Conservation (phyloP, 2,888 invertebrate species). For the Melinaea marsaeus region DNA sequence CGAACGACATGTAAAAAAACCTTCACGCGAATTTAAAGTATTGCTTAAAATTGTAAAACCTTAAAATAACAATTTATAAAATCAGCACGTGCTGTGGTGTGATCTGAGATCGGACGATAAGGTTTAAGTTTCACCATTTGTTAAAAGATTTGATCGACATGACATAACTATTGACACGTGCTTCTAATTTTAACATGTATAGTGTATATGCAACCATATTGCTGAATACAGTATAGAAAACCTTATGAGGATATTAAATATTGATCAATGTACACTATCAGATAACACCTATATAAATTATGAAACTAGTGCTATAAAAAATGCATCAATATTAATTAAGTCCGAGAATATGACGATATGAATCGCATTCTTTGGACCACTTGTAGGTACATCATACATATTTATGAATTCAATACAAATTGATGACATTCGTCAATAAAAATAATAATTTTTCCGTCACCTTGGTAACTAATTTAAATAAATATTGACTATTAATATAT, state of each 20-base stretch:
- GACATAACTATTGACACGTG: too few relatives aligned
- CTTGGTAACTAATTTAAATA: background rate
- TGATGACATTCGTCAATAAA: constrained; percentile 12
- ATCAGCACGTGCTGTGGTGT: background rate
- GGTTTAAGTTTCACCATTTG: background rate
- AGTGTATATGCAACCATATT: too few relatives aligned
- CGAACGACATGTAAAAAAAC: background rate
- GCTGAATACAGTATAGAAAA: too few relatives aligned
- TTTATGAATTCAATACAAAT: constrained; percentile 13
- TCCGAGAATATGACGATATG: too few relatives aligned
- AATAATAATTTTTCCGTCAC: constrained; percentile 13
- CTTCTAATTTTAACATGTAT: too few relatives aligned
- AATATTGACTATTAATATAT: too few relatives aligned
- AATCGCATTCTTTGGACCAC: background rate
- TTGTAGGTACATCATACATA: constrained; percentile 16
- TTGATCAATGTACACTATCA: too few relatives aligned
- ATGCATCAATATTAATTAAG: too few relatives aligned
- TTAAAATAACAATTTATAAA: background rate
- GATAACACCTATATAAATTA: too few relatives aligned
- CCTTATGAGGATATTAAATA: too few relatives aligned
- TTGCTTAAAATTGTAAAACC: background rate
- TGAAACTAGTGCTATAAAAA: too few relatives aligned
- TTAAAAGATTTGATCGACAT: too few relatives aligned
- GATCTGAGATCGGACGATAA: background rate
- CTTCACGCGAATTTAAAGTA: background rate